Base-by-base conservation (phyloP, 2,113 vertebrate genomes). In the Halichoeres trimaculatus region DNA sequence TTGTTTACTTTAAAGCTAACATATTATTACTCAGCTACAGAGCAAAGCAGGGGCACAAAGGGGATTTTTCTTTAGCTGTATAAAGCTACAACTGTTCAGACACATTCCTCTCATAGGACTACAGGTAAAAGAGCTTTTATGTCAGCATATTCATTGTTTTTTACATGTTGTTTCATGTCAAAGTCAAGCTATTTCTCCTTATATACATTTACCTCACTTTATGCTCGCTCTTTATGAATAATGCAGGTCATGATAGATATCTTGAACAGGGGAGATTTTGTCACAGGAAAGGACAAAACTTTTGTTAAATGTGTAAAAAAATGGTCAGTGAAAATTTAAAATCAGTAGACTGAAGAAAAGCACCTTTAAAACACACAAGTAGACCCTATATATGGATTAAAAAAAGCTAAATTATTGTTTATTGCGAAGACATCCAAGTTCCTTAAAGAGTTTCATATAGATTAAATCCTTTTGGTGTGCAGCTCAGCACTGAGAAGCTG, bases 101-200 rank as follows among this genome's bases (percentile, higher is more conserved):
- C 56, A 65, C 78, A 88, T 86, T 84, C 80, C 78, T 58, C 45
- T 79, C 22, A 51, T 20, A 45, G 60, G 6, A 47, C 38, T 34
- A 63, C 36, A 51, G 14, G 45, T 41, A 5, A 53, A 12, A 12
- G 1, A 0, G 5, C 26, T 54, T 40, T 58, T 22, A 54, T 30
- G 23, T 68, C 36, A 17, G 12, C 48, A 17, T 57, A 41, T 80
- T 51, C 9, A 50, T 54, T 34, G 6, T 22, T 23, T 57, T 54
- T 17, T 9, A 36, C 24, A 36, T n/a, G 22, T 62, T 76, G 35
- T 48, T 41, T 30, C 30, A 30, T 30, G 40, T 74, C 22, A 41
- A 70, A 58, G 16, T 22, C 22, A 19, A 52, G 16, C 53, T 71
- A 23, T 54, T 45, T 70, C 26, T 59, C 55, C 60, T 70, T 16